Evolutionary conservation across 2,797 vertebrate species (phyloP), one percentile per base, ranked within the genome.

Genomic region (Hapalemur alaotrensis): DNA sequence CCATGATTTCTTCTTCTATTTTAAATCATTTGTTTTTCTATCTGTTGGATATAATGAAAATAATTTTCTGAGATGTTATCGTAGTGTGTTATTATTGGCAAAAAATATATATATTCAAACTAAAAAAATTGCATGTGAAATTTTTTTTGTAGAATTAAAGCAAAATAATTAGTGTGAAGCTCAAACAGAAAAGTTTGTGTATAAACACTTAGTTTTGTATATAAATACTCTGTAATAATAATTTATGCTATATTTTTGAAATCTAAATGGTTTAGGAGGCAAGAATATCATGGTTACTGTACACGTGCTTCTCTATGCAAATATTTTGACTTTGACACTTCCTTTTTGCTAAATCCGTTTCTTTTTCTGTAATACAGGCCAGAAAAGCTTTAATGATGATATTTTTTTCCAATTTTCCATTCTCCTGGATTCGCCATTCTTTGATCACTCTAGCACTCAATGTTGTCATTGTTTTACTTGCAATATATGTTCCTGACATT

Each of bases 401-500:
- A 20, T 98, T 99, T 76, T 99, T 98, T 93, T 99, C 99, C 93
- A 98, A 97, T 75, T 97, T 98, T 38, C 98, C 98, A 7, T 99
- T 99, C 97, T 99, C 99, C 0, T 99, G 99, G 99, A 95, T 98
- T 93, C 97, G 93, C 96, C 99, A 99, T 97, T 98, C 98, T 96
- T 28, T 98, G 41, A 93, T 98, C 86, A 99, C 99, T 35, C 81
- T 99, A 72, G 38, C 78, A 20, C 98, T 99, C 97, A 99, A 99
- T 91, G 59, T 98, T 14, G 76, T 98, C 90, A 99, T 99, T 96
- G 98, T 99, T 94, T 95, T 99, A 91, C 97, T 99, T 90, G 99
- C 99, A 54, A 98, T 99, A 96, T 99, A 99, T 9, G 99, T 99
- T 92, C 99, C 99, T 25, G 99, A 99, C 98, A 99, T 99, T 97